Evolutionary conservation across 2,113 vertebrate genomes (phyloP).

Genomic region (Paraplagusia blochii): DNA sequence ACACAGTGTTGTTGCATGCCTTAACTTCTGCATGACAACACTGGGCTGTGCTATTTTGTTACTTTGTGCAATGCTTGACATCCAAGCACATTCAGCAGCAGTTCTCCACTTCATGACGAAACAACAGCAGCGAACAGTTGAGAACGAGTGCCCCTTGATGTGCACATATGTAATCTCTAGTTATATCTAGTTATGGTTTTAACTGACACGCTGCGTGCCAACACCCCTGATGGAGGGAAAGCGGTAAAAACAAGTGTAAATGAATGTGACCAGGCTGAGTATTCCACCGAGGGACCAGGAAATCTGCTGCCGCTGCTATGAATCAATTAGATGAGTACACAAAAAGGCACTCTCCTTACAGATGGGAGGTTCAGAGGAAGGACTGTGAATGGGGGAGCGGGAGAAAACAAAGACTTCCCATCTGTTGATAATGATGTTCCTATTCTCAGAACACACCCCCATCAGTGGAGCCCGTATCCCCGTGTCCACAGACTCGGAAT

Average conservation of each 20-base stretch:
- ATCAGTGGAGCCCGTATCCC: neutral
- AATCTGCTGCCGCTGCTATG: constrained; percentile 39
- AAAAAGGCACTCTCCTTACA: constrained; percentile 53
- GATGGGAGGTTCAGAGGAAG: constrained; percentile 40
- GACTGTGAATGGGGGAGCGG: constrained; percentile 16
- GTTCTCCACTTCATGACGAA: no score
- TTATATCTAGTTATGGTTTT: constrained; percentile 16
- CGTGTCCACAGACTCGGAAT: constrained; percentile 2
- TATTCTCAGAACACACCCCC: constrained; percentile 1
- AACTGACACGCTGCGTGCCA: constrained; percentile 4
- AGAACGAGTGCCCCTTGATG: neutral
- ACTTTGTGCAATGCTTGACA: no score
- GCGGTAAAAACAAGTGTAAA: constrained; percentile 43
- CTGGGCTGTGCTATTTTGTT: no score
- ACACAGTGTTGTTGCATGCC: no score
- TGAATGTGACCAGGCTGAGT: constrained; percentile 39
- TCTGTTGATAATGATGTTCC: constrained; percentile 37
- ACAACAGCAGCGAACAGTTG: no score
- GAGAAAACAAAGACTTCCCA: constrained; percentile 41
- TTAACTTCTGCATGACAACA: no score
- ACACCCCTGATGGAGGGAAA: constrained; percentile 18
- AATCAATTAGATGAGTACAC: constrained; percentile 59
- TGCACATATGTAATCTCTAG: constrained; percentile 24
- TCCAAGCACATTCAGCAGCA: neutral
- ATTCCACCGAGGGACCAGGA: constrained; percentile 29